A percentile compares a stretch with the other conserved stretches of the same genome.
Conservation (phyloP, 2,113 vertebrate species). For the Falco punctatus region DNA sequence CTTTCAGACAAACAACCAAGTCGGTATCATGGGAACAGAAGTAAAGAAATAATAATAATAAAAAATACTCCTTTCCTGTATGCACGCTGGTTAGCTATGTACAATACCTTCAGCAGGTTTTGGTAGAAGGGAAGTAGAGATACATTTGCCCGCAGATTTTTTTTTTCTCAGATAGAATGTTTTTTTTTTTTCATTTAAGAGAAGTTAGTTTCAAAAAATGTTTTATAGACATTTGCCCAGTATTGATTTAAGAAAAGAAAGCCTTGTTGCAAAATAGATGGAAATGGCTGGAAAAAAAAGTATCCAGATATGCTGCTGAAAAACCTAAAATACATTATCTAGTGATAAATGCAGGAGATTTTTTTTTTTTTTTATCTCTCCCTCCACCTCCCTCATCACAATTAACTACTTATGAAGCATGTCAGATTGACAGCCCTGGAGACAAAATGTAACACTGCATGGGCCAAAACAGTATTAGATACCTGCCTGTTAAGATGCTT, state of each 20-base stretch:
- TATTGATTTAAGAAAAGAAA: not conserved
- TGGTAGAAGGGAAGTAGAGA: not conserved
- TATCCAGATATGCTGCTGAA: not conserved
- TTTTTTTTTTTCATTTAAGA: not conserved
- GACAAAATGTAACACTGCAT: not conserved
- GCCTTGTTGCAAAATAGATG: not conserved
- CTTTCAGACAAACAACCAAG: not conserved
- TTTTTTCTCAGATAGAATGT: not conserved
- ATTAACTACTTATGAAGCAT: not conserved
- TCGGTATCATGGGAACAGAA: not conserved
- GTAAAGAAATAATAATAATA: not conserved
- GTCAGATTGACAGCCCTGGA: not conserved
- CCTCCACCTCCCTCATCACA: not conserved
- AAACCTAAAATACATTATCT: not conserved
- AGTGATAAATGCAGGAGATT: not conserved
- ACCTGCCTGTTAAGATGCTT: not conserved
- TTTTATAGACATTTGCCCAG: not conserved
- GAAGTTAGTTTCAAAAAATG: not conserved
- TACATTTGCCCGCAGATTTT: not conserved
- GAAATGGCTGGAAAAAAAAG: not conserved
- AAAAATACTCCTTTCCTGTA: not conserved
- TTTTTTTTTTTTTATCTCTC: not conserved
- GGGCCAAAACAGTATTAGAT: not conserved
- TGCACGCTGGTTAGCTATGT: not conserved
- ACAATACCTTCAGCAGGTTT: not conserved